Conservation (phyloP, 2,888 invertebrate genomes). For the Drosophila trichaetosa region DNA sequence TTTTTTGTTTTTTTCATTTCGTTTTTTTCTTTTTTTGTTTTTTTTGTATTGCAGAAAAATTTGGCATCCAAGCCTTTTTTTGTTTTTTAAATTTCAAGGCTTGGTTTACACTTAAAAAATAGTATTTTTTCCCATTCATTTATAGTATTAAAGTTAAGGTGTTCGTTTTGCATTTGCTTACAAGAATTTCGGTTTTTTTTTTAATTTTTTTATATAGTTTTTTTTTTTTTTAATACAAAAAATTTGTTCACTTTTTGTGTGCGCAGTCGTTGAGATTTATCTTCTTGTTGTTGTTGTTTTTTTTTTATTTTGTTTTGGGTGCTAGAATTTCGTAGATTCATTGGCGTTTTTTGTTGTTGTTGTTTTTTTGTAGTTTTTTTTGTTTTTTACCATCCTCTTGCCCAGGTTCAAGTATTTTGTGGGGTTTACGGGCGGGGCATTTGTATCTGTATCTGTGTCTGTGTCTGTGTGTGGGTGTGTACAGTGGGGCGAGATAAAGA, state of each 20-base stretch:
- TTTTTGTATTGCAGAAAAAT: constrained; percentile 74
- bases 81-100: constrained; percentile 53
- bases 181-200: constrained; percentile 14
- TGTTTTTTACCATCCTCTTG: background rate
- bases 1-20: constrained; percentile 26
- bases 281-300: constrained; percentile 23
- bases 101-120: constrained; percentile 77
- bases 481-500: constrained; percentile 43
- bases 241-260: constrained; percentile 72
- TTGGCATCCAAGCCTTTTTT: constrained; percentile 68
- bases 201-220: constrained; percentile 9
- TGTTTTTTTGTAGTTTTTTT: too few relatives aligned
- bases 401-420: constrained; percentile 8
- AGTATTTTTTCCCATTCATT: constrained; percentile 50
- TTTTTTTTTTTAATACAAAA: constrained; percentile 70
- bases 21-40: constrained; percentile 19
- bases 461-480: constrained; percentile 39
- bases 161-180: constrained; percentile 39
- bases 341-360: constrained; percentile 18
- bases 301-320: constrained; percentile 33
- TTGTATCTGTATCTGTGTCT: constrained; percentile 29
- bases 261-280: constrained; percentile 78
- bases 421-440: constrained; percentile 25
- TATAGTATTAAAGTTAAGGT: constrained; percentile 35
- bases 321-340: constrained; percentile 37